These are phyloP conservation scores for Percopsis transmontana DNA, from an alignment of 2,113 vertebrate species.

Conservation along the genomic window DNA sequence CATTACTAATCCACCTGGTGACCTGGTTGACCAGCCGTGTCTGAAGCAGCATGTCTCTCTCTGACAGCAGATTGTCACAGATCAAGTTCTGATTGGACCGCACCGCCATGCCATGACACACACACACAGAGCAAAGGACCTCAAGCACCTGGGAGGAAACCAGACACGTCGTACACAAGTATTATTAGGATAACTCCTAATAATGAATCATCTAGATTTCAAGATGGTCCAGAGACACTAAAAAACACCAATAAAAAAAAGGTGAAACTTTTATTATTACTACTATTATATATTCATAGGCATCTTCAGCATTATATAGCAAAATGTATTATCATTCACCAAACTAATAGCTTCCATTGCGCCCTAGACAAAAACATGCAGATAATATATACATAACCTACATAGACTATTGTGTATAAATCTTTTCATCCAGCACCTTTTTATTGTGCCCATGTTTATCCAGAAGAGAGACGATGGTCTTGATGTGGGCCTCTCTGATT, in stretches of 20 bases:
- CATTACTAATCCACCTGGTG: constrained; percentile 84
- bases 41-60: constrained; percentile 90
- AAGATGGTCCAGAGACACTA: no score
- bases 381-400: neutral
- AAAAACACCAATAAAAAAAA: no score
- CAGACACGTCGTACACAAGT: constrained; percentile 18
- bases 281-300: no score
- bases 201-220: no score
- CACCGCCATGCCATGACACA: constrained; percentile 92
- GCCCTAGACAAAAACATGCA: constrained; percentile 1
- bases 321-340: neutral
- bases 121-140: constrained; percentile 91
- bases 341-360: neutral
- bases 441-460: constrained; percentile 92
- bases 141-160: constrained; percentile 87
- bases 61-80: constrained; percentile 90
- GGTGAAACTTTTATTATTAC: no score
- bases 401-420: neutral
- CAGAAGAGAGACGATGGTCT: constrained; percentile 90
- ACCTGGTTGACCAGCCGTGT: constrained; percentile 91
- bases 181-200: neutral
- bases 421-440: constrained; percentile 76
- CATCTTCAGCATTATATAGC: no score
- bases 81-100: constrained; percentile 95
- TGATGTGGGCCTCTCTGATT: constrained; percentile 93